Evolutionary conservation across 1,140 invertebrate species (phyloP).

Genomic region (Aethina tumida): DNA sequence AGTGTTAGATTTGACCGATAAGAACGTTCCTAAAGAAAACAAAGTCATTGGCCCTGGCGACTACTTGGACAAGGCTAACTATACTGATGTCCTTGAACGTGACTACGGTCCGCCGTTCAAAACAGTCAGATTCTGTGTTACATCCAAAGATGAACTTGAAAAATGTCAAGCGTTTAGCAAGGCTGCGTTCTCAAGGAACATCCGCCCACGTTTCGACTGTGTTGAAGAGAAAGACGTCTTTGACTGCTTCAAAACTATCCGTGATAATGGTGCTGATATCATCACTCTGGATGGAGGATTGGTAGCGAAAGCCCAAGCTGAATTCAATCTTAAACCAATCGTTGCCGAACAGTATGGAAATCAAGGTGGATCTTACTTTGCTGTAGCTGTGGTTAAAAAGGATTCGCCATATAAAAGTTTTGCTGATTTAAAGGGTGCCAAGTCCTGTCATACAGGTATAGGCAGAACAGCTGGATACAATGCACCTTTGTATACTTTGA

Average conservation of each 20-base stretch:
- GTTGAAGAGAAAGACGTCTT: conserved; percentile 41
- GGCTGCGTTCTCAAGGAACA: conserved; percentile 60
- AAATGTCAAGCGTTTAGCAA: conserved; percentile 58
- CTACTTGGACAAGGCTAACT: conserved; percentile 61
- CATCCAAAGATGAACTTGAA: conserved; percentile 43
- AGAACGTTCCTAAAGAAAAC: conserved; percentile 48
- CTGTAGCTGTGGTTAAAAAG: conserved; percentile 49
- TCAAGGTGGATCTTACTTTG: conserved; percentile 29
- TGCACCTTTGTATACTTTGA: conserved; percentile 40
- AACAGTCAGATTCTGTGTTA: conserved; percentile 52
- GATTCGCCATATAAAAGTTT: conserved; percentile 31
- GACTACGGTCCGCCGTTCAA: conserved; percentile 47
- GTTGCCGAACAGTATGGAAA: conserved; percentile 44
- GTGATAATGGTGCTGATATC: conserved; percentile 50
- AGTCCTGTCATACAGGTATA: conserved; percentile 45
- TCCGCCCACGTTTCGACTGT: conserved; percentile 60
- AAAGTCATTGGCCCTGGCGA: conserved; percentile 49
- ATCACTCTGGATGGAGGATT: conserved; percentile 48
- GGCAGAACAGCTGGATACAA: conserved; percentile 42
- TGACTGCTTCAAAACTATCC: conserved; percentile 58
- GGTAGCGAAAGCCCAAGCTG: conserved; percentile 43
- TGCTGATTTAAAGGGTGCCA: conserved; percentile 41
- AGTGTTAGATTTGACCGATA: conserved; percentile 44
- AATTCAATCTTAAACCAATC: conserved; percentile 41
- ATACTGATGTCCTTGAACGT: conserved; percentile 68